A percentile compares a stretch with the other conserved stretches of the same genome.
phyloP scores from a whole-genome alignment of 2,113 vertebrate species.

The Hydrolagus affinis region DNA sequence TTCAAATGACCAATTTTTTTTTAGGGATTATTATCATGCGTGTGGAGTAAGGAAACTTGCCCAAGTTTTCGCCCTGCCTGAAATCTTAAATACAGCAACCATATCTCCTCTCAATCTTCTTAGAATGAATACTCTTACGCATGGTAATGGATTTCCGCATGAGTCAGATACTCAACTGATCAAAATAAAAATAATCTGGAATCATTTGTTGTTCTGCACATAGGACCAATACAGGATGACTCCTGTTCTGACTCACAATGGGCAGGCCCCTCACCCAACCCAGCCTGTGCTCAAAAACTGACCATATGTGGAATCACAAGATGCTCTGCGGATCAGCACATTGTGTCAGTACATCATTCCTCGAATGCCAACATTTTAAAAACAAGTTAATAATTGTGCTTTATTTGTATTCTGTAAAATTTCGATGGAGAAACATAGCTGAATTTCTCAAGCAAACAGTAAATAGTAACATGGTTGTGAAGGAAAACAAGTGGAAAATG shows the following conservation, averaged over 20 bases:
- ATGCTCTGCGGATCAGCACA: not conserved
- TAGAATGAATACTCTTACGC: no score
- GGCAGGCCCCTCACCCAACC: not conserved
- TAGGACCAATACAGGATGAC: not conserved
- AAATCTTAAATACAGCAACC: no score
- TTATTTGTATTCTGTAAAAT: not conserved
- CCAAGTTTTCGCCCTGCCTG: no score
- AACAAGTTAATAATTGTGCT: not conserved
- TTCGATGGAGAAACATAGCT: not conserved
- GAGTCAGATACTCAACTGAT: no score
- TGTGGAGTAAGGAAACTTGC: no score
- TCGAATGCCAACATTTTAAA: not conserved
- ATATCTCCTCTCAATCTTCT: no score
- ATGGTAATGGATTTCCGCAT: no score
- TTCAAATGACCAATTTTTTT: no score
- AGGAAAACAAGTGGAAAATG: not conserved
- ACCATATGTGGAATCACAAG: not conserved
- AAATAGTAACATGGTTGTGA: not conserved
- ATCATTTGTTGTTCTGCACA: not conserved
- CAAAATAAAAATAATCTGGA: no score
- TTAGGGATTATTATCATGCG: no score
- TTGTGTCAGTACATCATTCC: not conserved
- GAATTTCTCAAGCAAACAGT: not conserved
- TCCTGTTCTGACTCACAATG: not conserved
- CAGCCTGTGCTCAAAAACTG: not conserved